Conservation (phyloP, 2,113 vertebrate genomes). For the Coregonus clupeaformis region DNA sequence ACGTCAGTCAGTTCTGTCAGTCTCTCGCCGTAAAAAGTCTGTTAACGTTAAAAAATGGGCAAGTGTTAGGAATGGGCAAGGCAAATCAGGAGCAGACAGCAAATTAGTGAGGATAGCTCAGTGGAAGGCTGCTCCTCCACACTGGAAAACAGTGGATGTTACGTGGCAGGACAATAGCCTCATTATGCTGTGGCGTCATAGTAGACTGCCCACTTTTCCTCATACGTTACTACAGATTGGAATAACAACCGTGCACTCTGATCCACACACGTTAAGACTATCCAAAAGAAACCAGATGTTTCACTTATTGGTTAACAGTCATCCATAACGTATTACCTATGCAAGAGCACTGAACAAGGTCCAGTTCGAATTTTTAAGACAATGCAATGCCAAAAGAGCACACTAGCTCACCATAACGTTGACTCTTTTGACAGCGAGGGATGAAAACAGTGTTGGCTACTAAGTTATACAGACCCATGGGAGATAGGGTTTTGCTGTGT, state of each 20-base stretch:
- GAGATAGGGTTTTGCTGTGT: slow-evolving; percentile 34
- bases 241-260: slow-evolving; percentile 36
- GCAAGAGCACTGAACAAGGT: slow-evolving; percentile 4
- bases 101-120: slow-evolving; percentile 37
- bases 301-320: slow-evolving; percentile 35
- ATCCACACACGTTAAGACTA: slow-evolving; percentile 39
- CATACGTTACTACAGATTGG: slow-evolving; percentile 11
- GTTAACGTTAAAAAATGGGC: slow-evolving; percentile 75
- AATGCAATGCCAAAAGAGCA: slow-evolving; percentile 7
- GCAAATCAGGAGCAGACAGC: slow-evolving; percentile 43
- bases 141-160: slow-evolving; percentile 26
- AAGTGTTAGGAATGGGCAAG: slow-evolving; percentile 76
- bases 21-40: slow-evolving; percentile 76
- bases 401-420: slow-evolving; percentile 19
- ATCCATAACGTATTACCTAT: slow-evolving; percentile 17
- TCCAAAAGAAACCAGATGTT: slow-evolving; percentile 34
- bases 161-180: slow-evolving; percentile 57
- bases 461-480: slow-evolving; percentile 22
- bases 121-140: slow-evolving; percentile 34
- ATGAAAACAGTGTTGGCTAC: slow-evolving; percentile 19
- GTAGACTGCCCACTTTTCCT: slow-evolving; percentile 43
- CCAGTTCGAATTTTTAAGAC: neutral
- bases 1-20: slow-evolving; percentile 74
- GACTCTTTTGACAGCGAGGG: slow-evolving; percentile 11
- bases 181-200: slow-evolving; percentile 48